Conservation (phyloP, 30 jellyfish, hydroid and myxozoan genomes). For the Pelagia noctiluca region DNA sequence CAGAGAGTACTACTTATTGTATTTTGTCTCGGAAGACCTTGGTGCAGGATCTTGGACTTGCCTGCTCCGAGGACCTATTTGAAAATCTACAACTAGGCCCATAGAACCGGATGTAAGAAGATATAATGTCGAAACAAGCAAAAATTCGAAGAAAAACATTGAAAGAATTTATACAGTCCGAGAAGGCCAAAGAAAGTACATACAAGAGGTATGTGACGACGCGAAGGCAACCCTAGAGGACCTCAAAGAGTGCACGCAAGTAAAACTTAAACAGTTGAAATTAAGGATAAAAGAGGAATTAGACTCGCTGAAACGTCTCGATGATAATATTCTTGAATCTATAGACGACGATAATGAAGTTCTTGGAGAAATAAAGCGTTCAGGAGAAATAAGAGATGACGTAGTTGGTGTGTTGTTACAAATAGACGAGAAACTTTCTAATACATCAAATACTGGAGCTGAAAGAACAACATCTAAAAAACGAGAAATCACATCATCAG, state of each 20-base stretch:
- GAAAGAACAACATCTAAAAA: not conserved
- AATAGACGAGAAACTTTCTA: not conserved
- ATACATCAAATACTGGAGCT: not conserved
- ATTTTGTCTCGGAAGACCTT: too few species aligned
- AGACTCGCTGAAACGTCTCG: not conserved
- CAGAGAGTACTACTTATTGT: too few species aligned
- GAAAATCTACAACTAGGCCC: too few species aligned
- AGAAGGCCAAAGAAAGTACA: constrained; percentile 11
- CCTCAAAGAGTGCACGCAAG: not conserved
- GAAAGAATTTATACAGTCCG: constrained; percentile 4
- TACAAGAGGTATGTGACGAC: not conserved
- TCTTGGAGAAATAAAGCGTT: not conserved
- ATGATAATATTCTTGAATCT: constrained; percentile 2
- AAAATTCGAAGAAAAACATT: not conserved
- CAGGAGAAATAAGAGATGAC: not conserved
- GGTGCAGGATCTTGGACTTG: too few species aligned
- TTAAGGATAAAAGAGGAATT: not conserved
- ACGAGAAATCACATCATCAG: not conserved
- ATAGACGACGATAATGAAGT: not conserved
- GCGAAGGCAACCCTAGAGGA: not conserved
- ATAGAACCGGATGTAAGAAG: too few species aligned
- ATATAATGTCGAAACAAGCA: not conserved
- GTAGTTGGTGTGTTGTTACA: not conserved
- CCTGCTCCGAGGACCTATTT: too few species aligned
- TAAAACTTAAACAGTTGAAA: not conserved